Base-by-base conservation (phyloP, 1,140 invertebrate species). In the Drosophila littoralis region DNA sequence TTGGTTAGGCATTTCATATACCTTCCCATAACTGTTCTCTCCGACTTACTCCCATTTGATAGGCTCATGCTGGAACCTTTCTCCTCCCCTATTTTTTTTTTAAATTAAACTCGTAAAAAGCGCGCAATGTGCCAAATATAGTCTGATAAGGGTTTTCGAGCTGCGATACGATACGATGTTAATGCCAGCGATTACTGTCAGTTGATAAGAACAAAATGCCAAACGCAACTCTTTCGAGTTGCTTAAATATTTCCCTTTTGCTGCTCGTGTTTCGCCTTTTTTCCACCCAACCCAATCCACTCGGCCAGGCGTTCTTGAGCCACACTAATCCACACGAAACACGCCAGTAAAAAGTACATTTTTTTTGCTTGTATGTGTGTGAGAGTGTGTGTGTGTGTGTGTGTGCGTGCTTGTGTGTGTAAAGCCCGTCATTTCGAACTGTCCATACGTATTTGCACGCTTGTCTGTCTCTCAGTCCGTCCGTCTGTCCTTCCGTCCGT, bases 381-480 rank as follows among this genome's bases (percentile, higher is more conserved):
- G 50, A 28, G 5, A n/a, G 52, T 57, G 22, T 22, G 22, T 22
- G 3, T 22, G 36, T 46, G 38, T 79, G 45, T 32, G 6, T 40
- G 38, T 36, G 33, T 63, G 35, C 42, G 43, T 28, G 9, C 55
- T 22, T 79, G 82, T 72, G 40, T 80, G 60, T 70, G 61, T 51
- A 71, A 81, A 74, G 77, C 81, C 66, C 81, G 70, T 86, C 82
- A 86, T 86, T 86, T 76, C 75, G 22, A 86, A 88, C 83, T 89
- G 84, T 89, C 84, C 81, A 88, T 89, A 90, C 84, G 74, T 79
- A 83, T 88, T 89, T 84, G 80, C 78, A 89, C 84, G 84, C 77
- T 57, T 89, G 84, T 81, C 78, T 71, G 65, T 77, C 72, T 54
- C 64, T 32, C 65, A 13, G 46, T n/a, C 40, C 32, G 38, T 55